These are phyloP conservation scores for Cochlearius cochlearius DNA, from an alignment of 2,113 vertebrate genomes.

Conservation along the genomic window DNA sequence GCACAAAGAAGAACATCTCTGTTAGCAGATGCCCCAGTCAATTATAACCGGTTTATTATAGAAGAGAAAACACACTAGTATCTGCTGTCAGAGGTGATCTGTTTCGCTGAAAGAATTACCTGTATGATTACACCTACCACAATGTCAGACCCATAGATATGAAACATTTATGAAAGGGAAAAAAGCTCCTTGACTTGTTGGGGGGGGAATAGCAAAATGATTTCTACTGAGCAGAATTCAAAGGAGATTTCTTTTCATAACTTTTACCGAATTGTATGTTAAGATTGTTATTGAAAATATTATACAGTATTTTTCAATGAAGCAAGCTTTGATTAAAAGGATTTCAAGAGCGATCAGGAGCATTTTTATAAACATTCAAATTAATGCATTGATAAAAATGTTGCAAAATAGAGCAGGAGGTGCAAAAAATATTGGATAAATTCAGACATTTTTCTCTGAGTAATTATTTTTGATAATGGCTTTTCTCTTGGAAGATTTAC, in stretches of 20 bases:
- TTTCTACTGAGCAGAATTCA: background rate
- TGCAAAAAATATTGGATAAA: background rate
- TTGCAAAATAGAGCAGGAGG: background rate
- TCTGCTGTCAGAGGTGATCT: background rate
- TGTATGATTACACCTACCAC: background rate
- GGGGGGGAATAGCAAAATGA: background rate
- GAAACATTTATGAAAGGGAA: background rate
- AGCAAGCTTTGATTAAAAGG: background rate
- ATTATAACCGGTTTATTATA: background rate
- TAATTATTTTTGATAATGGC: background rate
- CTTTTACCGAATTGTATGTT: background rate
- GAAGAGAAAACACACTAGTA: background rate
- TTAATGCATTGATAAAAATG: background rate
- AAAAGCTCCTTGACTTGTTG: background rate
- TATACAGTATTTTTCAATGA: background rate
- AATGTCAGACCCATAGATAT: background rate
- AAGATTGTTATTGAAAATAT: background rate
- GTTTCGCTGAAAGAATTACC: background rate
- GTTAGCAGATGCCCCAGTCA: background rate
- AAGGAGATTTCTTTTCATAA: background rate
- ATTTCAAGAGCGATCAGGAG: background rate
- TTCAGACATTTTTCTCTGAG: background rate
- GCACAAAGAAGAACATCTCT: slow-evolving; percentile 4
- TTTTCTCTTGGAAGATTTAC: background rate
- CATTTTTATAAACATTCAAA: background rate